Evolutionary conservation across 1,140 invertebrate species (phyloP).

Genomic region (Berghia stephanieae): DNA sequence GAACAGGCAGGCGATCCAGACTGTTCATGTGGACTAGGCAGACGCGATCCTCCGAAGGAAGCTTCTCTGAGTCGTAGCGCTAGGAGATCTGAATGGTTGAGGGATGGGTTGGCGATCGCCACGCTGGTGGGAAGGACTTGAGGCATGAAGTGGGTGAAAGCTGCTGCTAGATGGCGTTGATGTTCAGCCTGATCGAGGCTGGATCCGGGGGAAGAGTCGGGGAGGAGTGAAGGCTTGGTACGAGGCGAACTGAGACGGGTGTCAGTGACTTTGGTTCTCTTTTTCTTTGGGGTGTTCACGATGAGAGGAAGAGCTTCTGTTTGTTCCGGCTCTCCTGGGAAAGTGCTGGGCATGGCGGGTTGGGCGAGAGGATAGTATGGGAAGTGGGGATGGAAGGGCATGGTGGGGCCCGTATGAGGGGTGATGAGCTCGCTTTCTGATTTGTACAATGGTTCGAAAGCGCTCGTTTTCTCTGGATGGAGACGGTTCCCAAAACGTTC

Average conservation of each 20-base stretch:
- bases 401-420: conserved; percentile 38
- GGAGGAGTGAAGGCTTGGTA: conserved; percentile 61
- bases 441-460: conserved; percentile 52
- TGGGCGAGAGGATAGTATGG: conserved; percentile 55
- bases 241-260: conserved; percentile 85
- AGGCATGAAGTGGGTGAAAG: conserved; percentile 67
- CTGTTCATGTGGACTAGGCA: conserved; percentile 48
- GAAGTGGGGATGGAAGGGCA: conserved; percentile 49
- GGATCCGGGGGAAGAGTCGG: conserved; percentile 51
- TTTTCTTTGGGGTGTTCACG: conserved; percentile 86
- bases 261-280: conserved; percentile 95
- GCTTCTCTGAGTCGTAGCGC: conserved; percentile 76
- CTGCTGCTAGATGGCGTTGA: conserved; percentile 38
- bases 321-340: conserved; percentile 79
- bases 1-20: conserved; percentile 55
- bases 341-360: conserved; percentile 72
- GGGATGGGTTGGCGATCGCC: conserved; percentile 93
- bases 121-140: conserved; percentile 88
- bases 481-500: conserved; percentile 39
- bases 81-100: conserved; percentile 89
- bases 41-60: conserved; percentile 62
- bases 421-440: conserved; percentile 40
- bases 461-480: conserved; percentile 52
- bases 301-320: conserved; percentile 92
- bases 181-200: conserved; percentile 39